These are phyloP conservation scores for Aegotheles bennettii DNA, from an alignment of 2,113 vertebrate species.

Conservation along the genomic window DNA sequence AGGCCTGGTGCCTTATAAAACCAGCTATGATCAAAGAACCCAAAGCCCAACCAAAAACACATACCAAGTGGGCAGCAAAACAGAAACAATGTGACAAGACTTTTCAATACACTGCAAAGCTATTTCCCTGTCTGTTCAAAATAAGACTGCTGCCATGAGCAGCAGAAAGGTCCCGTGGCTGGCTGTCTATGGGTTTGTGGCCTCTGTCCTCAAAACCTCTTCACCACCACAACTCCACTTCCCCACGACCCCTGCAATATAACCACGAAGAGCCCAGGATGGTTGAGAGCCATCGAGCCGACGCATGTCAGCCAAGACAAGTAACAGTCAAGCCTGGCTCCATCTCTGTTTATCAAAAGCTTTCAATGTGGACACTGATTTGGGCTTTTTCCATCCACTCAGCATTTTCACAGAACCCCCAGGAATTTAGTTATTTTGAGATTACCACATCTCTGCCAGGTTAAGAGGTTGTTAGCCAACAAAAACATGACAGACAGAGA, in stretches of 20 bases:
- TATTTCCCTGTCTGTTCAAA: background rate
- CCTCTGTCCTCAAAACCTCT: background rate
- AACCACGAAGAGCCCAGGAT: accelerated
- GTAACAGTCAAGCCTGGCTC: background rate
- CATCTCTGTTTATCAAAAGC: background rate
- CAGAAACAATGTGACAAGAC: background rate
- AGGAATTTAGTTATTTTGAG: background rate
- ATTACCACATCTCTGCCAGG: background rate
- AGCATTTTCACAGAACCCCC: background rate
- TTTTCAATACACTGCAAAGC: background rate
- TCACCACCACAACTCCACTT: accelerated
- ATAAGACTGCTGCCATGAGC: background rate
- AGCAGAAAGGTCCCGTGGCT: accelerated
- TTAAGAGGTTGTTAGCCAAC: background rate
- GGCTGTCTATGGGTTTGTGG: background rate
- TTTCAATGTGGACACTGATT: background rate
- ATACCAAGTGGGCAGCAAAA: background rate
- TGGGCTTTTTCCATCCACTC: background rate
- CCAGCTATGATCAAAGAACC: too few relatives aligned
- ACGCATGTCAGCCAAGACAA: accelerated
- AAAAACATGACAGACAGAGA: background rate
- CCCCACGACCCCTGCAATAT: background rate
- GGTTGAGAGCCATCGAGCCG: background rate
- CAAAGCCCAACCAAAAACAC: too few relatives aligned
- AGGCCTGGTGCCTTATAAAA: too few relatives aligned